Evolutionary conservation across 2,888 invertebrate species (phyloP), one percentile per base, ranked within the genome.

Genomic region (Scaptomyza tumidula): DNA sequence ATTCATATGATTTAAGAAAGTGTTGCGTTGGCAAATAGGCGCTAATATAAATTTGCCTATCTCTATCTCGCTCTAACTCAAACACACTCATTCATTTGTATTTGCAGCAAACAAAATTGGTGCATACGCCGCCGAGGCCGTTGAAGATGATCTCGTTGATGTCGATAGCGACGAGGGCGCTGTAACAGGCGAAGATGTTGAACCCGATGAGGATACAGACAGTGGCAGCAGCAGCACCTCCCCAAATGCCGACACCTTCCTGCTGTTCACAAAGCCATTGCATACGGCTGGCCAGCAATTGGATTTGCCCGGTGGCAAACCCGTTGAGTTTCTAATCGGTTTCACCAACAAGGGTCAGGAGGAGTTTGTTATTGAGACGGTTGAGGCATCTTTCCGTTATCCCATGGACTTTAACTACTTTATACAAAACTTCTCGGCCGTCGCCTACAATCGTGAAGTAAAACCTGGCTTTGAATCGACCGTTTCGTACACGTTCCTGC

Each of bases 331-430:
- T 92, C 93, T 99, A 1, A 97, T 99, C 71, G 99, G 99, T 24
- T 99, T 99, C 93, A 95, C 95, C 58, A 99, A 99, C 93, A 97
- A 97, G 90, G 99, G 99, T 50, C 94, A 95, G 65, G 95, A 96
- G 81, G 98, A 98, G 81, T 98, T 99, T 90, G 92, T 96, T 27
- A 95, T 99, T 24, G 98, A 99, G 91, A 95, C 96, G 6, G 94
- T 99, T 90, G 99, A 99, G 89, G 98, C 99, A 0, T 99, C 99
- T 0, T 99, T 99, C 95, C 96, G 99, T 83, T 99, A 99, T 91
- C 99, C 99, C 9, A 97, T 98, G 96, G 99, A 99, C 93, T 99
- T 98, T 93, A 98, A 96, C 80, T 99, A 98, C 93, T 97, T 97
- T 93, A 98, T 99, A 80, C 99, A 99, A 93, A 99, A 99, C 93